These are phyloP conservation scores for Poeciliopsis occidentalis DNA, from an alignment of 2,113 vertebrate genomes.

Conservation along the genomic window DNA sequence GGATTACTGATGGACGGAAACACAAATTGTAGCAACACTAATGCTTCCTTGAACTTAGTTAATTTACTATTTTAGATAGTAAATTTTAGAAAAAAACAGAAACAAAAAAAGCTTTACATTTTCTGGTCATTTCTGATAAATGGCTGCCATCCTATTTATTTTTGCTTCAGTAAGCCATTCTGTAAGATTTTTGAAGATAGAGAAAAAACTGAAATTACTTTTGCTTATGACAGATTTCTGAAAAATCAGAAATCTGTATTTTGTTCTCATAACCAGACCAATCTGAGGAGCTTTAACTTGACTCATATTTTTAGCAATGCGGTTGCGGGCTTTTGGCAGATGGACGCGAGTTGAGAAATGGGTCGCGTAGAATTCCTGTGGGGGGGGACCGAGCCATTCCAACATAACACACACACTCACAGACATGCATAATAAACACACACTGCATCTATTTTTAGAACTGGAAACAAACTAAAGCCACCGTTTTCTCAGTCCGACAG, in stretches of 20 bases:
- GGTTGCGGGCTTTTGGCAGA: conserved; percentile 28
- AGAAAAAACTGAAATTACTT: too few species aligned
- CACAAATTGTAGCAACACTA: too few species aligned
- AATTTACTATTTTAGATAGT: too few species aligned
- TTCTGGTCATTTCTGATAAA: too few species aligned
- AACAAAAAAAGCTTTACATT: too few species aligned
- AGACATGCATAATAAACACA: conserved; percentile 21
- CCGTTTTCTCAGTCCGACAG: conserved; percentile 8
- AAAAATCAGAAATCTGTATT: conserved; percentile 7
- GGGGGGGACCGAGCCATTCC: conserved; percentile 16
- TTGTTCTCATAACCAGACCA: conserved; percentile 17
- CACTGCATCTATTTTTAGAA: conserved; percentile 45
- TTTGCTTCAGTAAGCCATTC: too few species aligned
- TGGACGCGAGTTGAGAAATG: conserved; percentile 50
- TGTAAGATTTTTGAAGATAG: too few species aligned
- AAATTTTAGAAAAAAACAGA: too few species aligned
- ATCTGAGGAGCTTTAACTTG: conserved; percentile 10
- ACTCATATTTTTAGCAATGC: conserved; percentile 19
- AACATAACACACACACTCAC: conserved; percentile 7
- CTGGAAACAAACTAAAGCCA: conserved; percentile 35
- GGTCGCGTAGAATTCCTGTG: conserved; percentile 48
- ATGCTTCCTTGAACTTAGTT: too few species aligned
- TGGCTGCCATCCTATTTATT: too few species aligned
- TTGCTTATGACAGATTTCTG: background rate
- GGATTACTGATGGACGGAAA: too few species aligned